These are phyloP conservation scores for Platyscapa corneri DNA, from an alignment of 1,140 invertebrate genomes.

Conservation along the genomic window DNA sequence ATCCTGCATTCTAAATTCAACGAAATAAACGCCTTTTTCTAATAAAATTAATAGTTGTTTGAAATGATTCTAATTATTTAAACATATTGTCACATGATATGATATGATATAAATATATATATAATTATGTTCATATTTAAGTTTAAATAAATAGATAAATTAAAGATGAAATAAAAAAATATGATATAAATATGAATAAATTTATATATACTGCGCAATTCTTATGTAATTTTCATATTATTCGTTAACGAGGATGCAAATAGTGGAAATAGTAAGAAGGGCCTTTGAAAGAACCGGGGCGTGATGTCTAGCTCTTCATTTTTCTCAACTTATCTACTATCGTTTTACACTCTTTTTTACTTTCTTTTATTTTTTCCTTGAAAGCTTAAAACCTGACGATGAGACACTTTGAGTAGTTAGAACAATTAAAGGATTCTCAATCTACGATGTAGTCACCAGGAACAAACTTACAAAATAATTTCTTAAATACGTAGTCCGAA, in stretches of 20 bases:
- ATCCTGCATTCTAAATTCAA: no score
- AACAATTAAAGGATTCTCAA: conserved; percentile 47
- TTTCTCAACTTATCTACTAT: background rate
- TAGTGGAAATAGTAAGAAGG: background rate
- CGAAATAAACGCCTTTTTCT: no score
- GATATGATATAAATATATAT: no score
- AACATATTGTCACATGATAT: no score
- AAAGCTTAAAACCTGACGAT: conserved; percentile 21
- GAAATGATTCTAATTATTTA: no score
- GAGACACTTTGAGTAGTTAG: background rate
- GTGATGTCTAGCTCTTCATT: conserved; percentile 22
- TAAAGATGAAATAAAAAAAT: background rate
- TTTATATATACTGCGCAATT: background rate
- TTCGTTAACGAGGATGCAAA: conserved; percentile 39
- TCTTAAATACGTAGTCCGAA: background rate
- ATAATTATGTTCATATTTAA: background rate
- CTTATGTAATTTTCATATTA: conserved; percentile 41
- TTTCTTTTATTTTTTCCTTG: conserved; percentile 1
- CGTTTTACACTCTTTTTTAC: background rate
- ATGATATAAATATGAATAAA: background rate
- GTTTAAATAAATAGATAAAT: background rate
- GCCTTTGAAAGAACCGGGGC: background rate
- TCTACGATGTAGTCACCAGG: conserved; percentile 1
- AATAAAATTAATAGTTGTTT: no score
- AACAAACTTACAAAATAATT: conserved; percentile 62